Evolutionary conservation across 2,797 vertebrate genomes (phyloP).

Genomic region (Momotus momota): DNA sequence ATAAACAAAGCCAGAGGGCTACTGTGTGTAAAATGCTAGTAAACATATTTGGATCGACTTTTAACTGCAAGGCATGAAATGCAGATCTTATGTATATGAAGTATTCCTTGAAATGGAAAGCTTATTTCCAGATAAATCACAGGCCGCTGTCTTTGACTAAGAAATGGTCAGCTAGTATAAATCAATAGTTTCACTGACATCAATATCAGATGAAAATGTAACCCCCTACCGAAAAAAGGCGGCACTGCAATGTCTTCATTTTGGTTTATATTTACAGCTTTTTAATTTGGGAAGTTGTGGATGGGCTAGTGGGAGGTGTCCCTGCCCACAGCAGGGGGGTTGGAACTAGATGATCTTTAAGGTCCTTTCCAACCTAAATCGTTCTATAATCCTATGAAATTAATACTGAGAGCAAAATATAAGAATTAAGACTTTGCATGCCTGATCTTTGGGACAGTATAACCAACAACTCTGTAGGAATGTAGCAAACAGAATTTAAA

Average conservation of each 20-base stretch:
- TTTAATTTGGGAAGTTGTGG: too few relatives aligned
- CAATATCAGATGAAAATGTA: not conserved
- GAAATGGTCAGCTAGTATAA: not conserved
- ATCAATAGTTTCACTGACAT: not conserved
- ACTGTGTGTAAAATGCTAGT: not conserved
- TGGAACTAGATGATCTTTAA: too few relatives aligned
- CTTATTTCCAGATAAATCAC: not conserved
- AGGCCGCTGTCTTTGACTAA: not conserved
- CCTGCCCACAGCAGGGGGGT: too few relatives aligned
- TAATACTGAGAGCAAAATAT: not conserved
- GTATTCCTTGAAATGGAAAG: not conserved
- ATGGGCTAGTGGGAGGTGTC: too few relatives aligned
- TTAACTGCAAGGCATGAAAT: not conserved
- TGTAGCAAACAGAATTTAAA: not conserved
- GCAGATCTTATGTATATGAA: not conserved
- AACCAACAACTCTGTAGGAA: not conserved
- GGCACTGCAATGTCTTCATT: too few relatives aligned
- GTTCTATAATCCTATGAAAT: not conserved
- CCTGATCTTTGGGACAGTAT: not conserved
- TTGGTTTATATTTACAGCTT: too few relatives aligned
- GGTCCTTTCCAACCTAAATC: too few relatives aligned
- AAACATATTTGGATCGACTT: not conserved
- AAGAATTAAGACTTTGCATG: not conserved
- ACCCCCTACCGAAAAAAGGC: not conserved
- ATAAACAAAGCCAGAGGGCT: not conserved